phyloP scores from a whole-genome alignment of 2,888 invertebrate species.

The Sesia apiformis region DNA sequence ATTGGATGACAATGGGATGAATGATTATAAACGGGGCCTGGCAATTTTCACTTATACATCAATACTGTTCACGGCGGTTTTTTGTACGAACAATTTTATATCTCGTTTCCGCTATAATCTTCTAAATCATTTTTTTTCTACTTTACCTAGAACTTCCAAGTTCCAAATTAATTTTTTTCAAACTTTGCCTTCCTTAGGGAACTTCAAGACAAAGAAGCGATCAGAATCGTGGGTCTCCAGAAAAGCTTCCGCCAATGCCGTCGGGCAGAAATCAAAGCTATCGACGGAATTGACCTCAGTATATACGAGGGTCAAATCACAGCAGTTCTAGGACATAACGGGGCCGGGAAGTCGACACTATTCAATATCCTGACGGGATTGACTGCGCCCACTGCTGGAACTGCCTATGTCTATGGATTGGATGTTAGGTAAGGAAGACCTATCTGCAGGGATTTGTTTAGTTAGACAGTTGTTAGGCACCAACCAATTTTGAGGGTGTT shows the following conservation, averaged over 20 bases:
- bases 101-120: background rate
- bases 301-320: constrained; percentile 92
- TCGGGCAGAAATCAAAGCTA: constrained; percentile 80
- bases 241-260: constrained; percentile 83
- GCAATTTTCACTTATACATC: too few species aligned
- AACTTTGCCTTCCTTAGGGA: constrained; percentile 46
- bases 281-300: constrained; percentile 85
- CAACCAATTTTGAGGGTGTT: too few species aligned
- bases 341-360: constrained; percentile 90
- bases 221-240: constrained; percentile 81
- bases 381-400: constrained; percentile 82
- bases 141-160: too few species aligned
- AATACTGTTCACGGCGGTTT: too few species aligned
- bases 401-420: constrained; percentile 83
- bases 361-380: constrained; percentile 89
- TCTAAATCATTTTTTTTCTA: too few species aligned
- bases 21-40: too few species aligned
- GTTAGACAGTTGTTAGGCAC: too few species aligned
- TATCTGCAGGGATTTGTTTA: too few species aligned
- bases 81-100: too few species aligned
- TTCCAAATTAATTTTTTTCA: too few species aligned
- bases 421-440: constrained; percentile 75
- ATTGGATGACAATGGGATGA: too few species aligned
- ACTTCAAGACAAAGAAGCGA: constrained; percentile 83
- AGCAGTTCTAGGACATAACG: constrained; percentile 89